These are phyloP conservation scores for Tylochromis polylepis DNA, from an alignment of 2,113 vertebrate genomes.

Conservation along the genomic window DNA sequence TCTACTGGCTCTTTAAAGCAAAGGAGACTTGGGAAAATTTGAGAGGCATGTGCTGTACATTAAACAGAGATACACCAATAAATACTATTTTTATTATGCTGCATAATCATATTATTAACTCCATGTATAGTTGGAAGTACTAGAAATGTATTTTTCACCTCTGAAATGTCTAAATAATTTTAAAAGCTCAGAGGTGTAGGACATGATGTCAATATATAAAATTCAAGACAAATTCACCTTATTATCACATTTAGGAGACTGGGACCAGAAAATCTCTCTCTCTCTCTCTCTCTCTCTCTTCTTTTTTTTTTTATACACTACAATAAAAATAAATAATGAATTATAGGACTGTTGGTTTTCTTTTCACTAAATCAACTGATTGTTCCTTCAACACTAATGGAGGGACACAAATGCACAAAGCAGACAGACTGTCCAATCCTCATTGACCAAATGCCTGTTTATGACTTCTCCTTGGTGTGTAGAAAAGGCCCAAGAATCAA, in stretches of 20 bases:
- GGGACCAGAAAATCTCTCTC: neutral
- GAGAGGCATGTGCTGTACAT: neutral
- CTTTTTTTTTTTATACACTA: neutral
- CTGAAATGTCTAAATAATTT: neutral
- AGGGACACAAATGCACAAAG: slow-evolving; percentile 34
- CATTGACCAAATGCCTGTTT: slow-evolving; percentile 57
- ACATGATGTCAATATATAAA: neutral
- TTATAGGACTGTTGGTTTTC: neutral
- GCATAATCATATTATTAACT: neutral
- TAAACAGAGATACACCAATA: neutral
- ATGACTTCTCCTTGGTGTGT: slow-evolving; percentile 37
- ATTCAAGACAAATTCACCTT: neutral
- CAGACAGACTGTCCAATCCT: slow-evolving; percentile 35
- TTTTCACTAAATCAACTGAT: neutral
- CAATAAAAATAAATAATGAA: neutral
- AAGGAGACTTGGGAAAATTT: neutral
- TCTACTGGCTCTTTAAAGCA: slow-evolving; percentile 60
- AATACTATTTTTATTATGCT: neutral
- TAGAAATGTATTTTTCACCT: neutral
- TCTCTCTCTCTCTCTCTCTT: neutral
- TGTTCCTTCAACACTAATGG: slow-evolving; percentile 6
- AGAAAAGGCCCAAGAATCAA: slow-evolving; percentile 62
- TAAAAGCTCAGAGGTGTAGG: neutral
- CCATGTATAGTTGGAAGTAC: neutral
- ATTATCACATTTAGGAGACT: neutral